Evolutionary conservation across 2,113 vertebrate genomes (phyloP).

Genomic region (Micromys minutus): DNA sequence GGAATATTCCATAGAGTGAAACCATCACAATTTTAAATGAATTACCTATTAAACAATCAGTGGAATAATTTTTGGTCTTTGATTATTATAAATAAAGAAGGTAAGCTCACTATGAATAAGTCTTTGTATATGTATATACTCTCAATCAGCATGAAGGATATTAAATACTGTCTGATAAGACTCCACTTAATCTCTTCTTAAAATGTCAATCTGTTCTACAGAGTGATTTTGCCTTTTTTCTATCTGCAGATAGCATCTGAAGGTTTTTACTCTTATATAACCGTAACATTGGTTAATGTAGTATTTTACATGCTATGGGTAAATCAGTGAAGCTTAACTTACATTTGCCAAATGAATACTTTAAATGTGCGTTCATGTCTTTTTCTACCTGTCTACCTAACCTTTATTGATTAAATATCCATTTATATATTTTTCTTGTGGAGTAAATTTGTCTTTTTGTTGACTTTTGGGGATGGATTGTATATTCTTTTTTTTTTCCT

Average conservation of each 20-base stretch:
- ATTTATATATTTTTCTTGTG: not conserved
- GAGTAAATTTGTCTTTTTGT: not conserved
- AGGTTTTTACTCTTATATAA: not conserved
- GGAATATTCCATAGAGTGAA: not conserved
- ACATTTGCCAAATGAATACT: not conserved
- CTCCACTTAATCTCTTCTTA: not conserved
- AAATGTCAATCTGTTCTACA: not conserved
- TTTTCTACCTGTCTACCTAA: not conserved
- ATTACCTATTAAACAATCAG: not conserved
- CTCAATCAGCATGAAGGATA: not conserved
- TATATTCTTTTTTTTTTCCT: too few species aligned
- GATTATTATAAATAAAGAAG: not conserved
- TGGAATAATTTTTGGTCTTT: not conserved
- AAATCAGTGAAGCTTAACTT: not conserved
- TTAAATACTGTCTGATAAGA: not conserved
- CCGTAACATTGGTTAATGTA: not conserved
- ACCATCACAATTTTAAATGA: not conserved
- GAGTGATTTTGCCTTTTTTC: not conserved
- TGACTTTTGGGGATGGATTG: not conserved
- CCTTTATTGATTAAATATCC: not conserved
- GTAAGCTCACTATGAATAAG: not conserved
- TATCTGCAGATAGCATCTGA: not conserved
- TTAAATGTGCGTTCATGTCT: not conserved
- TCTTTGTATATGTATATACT: not conserved
- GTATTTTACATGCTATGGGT: not conserved